These are phyloP conservation scores for Lipotes vexillifer DNA, from an alignment of 2,113 vertebrate species.

Conservation along the genomic window DNA sequence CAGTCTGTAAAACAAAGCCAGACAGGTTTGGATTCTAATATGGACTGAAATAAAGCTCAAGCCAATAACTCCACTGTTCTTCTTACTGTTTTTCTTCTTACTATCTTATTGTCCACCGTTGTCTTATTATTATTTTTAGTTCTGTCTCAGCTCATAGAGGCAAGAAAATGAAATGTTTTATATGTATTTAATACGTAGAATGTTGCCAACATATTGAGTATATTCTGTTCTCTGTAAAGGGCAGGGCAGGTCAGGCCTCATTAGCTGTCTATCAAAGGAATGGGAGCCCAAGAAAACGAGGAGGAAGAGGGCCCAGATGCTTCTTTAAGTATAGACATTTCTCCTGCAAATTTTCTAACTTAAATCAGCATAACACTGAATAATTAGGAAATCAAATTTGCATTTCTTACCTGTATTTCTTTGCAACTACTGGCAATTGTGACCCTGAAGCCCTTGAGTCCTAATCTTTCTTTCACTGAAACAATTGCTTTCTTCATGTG, in stretches of 20 bases:
- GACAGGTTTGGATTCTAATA: not conserved
- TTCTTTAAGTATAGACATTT: not conserved
- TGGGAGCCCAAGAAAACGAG: not conserved
- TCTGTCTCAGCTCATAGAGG: not conserved
- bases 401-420: not conserved
- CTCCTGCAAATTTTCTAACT: not conserved
- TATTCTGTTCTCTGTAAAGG: not conserved
- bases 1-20: not conserved
- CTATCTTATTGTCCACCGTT: not conserved
- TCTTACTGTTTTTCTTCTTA: not conserved
- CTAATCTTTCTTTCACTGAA: not conserved
- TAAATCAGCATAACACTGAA: not conserved
- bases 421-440: not conserved
- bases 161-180: not conserved
- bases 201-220: not conserved
- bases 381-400: constrained; percentile 8
- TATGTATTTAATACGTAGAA: not conserved
- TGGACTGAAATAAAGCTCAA: not conserved
- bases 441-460: not conserved
- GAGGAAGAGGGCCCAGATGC: not conserved
- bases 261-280: not conserved
- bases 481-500: not conserved
- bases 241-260: not conserved
- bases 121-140: not conserved
- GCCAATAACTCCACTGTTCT: not conserved